Percentiles rank a stretch among this genome's conserved stretches.
Conservation (phyloP, 2,113 vertebrate genomes). For the Ceyx cyanopectus region DNA sequence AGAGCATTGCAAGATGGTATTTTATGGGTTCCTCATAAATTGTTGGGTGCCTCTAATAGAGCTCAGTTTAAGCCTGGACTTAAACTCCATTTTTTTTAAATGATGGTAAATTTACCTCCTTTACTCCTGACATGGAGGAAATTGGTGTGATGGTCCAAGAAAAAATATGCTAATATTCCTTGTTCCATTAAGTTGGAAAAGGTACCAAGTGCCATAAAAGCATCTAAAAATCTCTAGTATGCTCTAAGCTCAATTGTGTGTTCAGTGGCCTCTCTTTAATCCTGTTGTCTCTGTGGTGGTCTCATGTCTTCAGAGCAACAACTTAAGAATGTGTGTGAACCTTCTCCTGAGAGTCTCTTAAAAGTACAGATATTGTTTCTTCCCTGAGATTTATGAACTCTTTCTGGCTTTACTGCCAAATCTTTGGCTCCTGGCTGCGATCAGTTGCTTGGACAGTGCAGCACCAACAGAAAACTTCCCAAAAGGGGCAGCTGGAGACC, state of each 20-base stretch:
- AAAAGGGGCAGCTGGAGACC: not conserved
- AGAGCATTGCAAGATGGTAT: not conserved
- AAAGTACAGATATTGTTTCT: not conserved
- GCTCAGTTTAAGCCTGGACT: not conserved
- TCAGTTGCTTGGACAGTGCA: not conserved
- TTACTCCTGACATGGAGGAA: not conserved
- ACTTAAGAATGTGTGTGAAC: not conserved
- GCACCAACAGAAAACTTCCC: not conserved
- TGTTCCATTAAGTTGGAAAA: too few species aligned
- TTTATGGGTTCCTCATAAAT: not conserved
- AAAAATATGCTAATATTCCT: not conserved
- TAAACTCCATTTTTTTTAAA: not conserved
- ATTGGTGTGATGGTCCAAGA: not conserved
- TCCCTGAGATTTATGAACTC: not conserved
- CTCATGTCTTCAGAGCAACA: not conserved
- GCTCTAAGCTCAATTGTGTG: fast-evolving
- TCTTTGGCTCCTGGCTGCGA: not conserved
- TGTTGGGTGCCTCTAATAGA: not conserved
- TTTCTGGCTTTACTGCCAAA: not conserved
- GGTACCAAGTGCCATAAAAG: not conserved
- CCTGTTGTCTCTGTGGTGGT: not conserved
- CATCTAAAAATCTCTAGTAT: not conserved
- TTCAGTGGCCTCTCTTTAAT: not conserved
- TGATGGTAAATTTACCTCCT: not conserved
- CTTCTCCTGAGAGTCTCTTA: not conserved